Percentiles rank a stretch among this genome's conserved stretches.
Evolutionary conservation across 2,797 vertebrate species (phyloP).

Genomic region (Eulemur coronatus): DNA sequence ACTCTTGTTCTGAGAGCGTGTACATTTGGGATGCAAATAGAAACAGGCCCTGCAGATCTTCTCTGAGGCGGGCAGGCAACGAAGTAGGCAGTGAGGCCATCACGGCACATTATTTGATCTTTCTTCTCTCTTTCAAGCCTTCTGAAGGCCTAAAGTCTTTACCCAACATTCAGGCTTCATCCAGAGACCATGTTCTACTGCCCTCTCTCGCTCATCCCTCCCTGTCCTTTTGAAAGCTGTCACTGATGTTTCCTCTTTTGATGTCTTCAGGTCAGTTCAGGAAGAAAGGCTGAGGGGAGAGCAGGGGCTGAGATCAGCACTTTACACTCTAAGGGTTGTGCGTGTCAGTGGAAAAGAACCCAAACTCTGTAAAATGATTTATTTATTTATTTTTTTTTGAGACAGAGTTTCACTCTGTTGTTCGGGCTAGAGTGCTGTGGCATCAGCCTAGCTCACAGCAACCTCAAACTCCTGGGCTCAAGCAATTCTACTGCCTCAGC

Average conservation of each 20-base stretch:
- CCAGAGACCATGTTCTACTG: not conserved
- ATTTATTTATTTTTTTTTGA: no score
- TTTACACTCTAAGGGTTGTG: not conserved
- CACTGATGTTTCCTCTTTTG: not conserved
- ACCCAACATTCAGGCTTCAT: not conserved
- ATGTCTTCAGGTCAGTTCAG: not conserved
- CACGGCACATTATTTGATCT: not conserved
- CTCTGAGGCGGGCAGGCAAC: not conserved
- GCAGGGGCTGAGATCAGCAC: not conserved
- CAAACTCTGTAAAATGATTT: no score
- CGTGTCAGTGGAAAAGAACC: not conserved
- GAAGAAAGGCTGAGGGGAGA: not conserved
- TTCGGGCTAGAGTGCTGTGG: no score
- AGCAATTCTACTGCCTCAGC: no score
- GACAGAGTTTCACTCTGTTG: no score
- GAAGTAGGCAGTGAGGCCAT: not conserved
- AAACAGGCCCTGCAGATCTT: not conserved
- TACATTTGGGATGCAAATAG: not conserved
- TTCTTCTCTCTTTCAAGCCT: not conserved
- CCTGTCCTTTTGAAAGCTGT: not conserved
- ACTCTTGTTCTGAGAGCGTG: not conserved
- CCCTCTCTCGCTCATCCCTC: not conserved
- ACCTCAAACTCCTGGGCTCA: no score
- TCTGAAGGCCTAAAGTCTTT: not conserved
- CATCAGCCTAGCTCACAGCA: no score